Evolutionary conservation across 2,888 invertebrate species (phyloP).

Genomic region (Helicoverpa assulta): DNA sequence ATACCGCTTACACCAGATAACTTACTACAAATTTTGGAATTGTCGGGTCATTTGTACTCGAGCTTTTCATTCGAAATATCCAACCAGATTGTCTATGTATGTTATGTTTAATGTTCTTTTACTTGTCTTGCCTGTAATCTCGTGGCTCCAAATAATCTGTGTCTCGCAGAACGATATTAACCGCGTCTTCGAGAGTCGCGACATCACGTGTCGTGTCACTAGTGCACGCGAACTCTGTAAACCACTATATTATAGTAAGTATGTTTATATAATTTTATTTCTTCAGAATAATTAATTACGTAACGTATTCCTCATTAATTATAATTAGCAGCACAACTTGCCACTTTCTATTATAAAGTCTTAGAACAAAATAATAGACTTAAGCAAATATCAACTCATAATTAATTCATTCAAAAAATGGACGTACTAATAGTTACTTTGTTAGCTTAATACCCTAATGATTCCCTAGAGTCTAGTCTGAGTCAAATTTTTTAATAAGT

Average conservation of each 20-base stretch:
- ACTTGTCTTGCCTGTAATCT: background rate
- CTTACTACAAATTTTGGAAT: no score
- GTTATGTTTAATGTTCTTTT: background rate
- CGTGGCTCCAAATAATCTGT: conserved; percentile 43
- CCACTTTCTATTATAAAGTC: no score
- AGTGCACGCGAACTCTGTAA: background rate
- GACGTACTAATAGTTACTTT: background rate
- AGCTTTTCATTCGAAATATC: no score
- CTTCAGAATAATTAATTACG: background rate
- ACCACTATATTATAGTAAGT: background rate
- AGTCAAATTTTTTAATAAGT: no score
- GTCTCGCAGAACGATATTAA: conserved; percentile 24
- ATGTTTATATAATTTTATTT: background rate
- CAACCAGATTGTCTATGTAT: background rate
- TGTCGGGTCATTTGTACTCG: no score
- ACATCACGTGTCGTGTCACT: background rate
- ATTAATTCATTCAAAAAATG: background rate
- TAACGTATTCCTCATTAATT: no score
- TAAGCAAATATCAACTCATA: background rate
- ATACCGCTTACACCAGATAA: no score
- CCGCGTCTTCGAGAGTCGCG: conserved; percentile 20
- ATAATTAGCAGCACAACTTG: no score
- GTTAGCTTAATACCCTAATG: no score
- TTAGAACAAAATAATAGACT: no score
- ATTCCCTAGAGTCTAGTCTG: no score